These are phyloP conservation scores for Patella caerulea DNA, from an alignment of 2,888 invertebrate species.

Conservation along the genomic window DNA sequence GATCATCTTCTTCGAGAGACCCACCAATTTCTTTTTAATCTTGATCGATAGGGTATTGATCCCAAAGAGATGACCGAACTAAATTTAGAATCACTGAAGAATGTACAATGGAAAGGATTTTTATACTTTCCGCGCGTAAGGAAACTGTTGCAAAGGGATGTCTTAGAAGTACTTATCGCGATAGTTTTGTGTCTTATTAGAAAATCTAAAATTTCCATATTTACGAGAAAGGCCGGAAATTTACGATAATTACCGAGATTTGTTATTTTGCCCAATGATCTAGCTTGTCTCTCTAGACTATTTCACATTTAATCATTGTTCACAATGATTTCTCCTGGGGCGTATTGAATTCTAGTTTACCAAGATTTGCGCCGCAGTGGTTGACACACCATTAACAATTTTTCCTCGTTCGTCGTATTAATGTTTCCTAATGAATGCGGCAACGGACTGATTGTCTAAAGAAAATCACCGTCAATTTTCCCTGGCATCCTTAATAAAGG, in stretches of 20 bases:
- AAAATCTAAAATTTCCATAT: not conserved
- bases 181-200: no score
- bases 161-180: no score
- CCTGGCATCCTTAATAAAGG: no score
- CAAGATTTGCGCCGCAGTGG: not conserved
- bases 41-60: conserved; percentile 6
- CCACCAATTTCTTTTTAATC: not conserved
- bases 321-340: conserved; percentile 3
- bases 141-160: no score
- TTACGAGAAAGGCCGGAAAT: conserved; percentile 1
- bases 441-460: no score
- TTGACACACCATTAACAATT: not conserved
- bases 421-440: no score
- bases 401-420: not conserved
- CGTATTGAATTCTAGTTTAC: conserved; percentile 1
- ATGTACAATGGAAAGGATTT: no score
- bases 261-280: conserved; percentile 5
- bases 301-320: conserved; percentile 9
- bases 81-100: no score
- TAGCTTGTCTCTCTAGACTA: not conserved
- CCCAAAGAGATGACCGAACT: not conserved
- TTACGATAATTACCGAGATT: conserved; percentile 5
- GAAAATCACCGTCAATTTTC: no score
- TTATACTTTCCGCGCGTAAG: no score
- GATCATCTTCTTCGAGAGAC: not conserved